Conservation (phyloP, 2,888 invertebrate genomes). For the Sphecodes monilicornis region DNA sequence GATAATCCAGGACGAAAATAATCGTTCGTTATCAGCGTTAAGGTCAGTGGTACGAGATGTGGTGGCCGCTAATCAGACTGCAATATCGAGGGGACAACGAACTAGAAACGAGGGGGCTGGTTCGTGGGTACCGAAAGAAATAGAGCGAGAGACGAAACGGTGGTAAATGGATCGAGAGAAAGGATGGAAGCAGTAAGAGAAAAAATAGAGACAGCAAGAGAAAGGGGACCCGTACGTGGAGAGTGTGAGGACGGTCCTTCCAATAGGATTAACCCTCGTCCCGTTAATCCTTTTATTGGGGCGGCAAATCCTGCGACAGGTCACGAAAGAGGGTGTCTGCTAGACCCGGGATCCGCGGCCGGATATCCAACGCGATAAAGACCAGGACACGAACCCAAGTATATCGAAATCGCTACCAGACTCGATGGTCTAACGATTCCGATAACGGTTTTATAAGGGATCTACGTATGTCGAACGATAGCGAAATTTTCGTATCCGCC, state of each 20-base stretch:
- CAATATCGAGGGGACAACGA: slow-evolving; percentile 54
- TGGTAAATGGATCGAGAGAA: slow-evolving; percentile 30
- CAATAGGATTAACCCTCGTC: slow-evolving; percentile 84
- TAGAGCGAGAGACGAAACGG: slow-evolving; percentile 24
- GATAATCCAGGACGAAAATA: slow-evolving; percentile 59
- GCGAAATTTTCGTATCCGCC: slow-evolving; percentile 55
- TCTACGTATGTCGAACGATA: slow-evolving; percentile 53
- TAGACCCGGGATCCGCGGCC: slow-evolving; percentile 66
- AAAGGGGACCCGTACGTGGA: slow-evolving; percentile 29
- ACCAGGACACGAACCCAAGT: slow-evolving; percentile 57
- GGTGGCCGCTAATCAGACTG: slow-evolving; percentile 62
- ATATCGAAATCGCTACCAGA: slow-evolving; percentile 69
- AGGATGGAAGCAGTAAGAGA: background rate
- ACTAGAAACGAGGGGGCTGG: slow-evolving; percentile 15
- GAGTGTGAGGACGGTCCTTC: slow-evolving; percentile 79
- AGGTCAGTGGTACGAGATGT: slow-evolving; percentile 57
- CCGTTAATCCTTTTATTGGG: slow-evolving; percentile 84
- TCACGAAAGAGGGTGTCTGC: slow-evolving; percentile 78
- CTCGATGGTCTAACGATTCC: slow-evolving; percentile 63
- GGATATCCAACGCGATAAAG: slow-evolving; percentile 66
- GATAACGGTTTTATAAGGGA: slow-evolving; percentile 69
- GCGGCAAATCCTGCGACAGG: slow-evolving; percentile 81
- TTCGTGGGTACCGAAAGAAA: slow-evolving; percentile 22
- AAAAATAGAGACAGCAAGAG: background rate
- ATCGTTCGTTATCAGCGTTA: slow-evolving; percentile 67